Evolutionary conservation across 2,797 vertebrate species (phyloP), one percentile per base, ranked within the genome.

Genomic region (Thaleichthys pacificus): DNA sequence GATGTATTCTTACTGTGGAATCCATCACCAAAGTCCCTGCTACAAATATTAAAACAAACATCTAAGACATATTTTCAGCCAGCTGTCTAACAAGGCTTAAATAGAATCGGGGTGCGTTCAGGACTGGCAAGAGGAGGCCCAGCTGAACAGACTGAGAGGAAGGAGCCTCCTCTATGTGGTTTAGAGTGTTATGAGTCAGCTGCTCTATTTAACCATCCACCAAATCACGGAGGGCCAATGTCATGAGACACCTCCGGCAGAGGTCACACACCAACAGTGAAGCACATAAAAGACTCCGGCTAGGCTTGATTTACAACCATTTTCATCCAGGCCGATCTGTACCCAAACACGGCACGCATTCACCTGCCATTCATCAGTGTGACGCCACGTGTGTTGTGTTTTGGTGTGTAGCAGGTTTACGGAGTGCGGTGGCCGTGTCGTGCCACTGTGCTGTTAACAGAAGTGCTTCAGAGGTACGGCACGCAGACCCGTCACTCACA

Each of bases 161-260:
- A 64, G 71, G 76, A 76, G 68, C 77, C 72, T 77, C 85, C 78
- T 87, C 88, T 82, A 78, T 84, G 75, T 86, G 79, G 78, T 87
- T 86, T 86, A 77, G 85, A 85, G 76, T 85, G 76, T 84, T 90
- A 88, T 84, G 85, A 88, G 74, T 88, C 87, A 89, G 82, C 63
- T 77, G 68, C 77, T 90, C 86, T 82, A 87, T 86, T 87, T 84
- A 89, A 88, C 78, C 78, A 78, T 70, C 61, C 69, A 75, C 58
- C 78, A 64, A 81, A 80, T 76, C 79, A 69, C 72, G 77, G 73
- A 82, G 80, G 70, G 57, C 61, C 69, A 78, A 73, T 74, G 84
- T 89, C 88, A 91, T 72, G 84, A 88, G 83, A 88, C 73, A 74
- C 74, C 28, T 68, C 69, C 76, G 35, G 11, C 70, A 21, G 69